A percentile compares a stretch with the other conserved stretches of the same genome.
phyloP scores from a whole-genome alignment of 2,888 invertebrate species.

The Schrankia costaestrigalis region DNA sequence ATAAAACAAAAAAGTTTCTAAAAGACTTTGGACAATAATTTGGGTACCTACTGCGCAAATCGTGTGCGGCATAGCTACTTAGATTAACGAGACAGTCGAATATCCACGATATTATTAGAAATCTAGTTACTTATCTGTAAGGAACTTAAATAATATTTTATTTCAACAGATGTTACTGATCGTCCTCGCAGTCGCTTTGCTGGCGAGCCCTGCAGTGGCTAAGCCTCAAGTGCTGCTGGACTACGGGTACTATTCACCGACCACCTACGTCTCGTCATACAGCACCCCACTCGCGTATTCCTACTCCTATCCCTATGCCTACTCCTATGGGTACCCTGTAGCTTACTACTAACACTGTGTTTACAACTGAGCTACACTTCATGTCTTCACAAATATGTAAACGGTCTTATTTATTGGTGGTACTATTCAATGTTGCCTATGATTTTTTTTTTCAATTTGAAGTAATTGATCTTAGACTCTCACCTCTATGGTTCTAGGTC shows the following conservation, averaged over 20 bases:
- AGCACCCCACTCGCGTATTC: conserved; percentile 59
- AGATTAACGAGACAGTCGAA: too few species aligned
- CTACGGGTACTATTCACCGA: conserved; percentile 60
- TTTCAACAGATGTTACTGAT: conserved; percentile 49
- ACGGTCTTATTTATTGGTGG: background rate
- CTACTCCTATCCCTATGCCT: conserved; percentile 68
- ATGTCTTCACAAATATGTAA: background rate
- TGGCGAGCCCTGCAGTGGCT: conserved; percentile 50
- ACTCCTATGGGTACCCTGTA: conserved; percentile 56
- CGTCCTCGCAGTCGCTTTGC: conserved; percentile 45
- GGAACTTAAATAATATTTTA: background rate
- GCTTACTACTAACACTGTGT: conserved; percentile 46
- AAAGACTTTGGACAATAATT: too few species aligned
- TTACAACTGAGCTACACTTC: background rate
- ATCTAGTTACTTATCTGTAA: too few species aligned
- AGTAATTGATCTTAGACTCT: too few species aligned
- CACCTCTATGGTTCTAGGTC: too few species aligned
- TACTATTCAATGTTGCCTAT: too few species aligned
- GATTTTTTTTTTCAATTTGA: too few species aligned
- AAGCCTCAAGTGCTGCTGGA: conserved; percentile 69
- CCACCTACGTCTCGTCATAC: conserved; percentile 58
- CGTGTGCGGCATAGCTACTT: too few species aligned
- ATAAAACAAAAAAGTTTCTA: too few species aligned
- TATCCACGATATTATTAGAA: too few species aligned
- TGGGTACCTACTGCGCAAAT: too few species aligned